A percentile compares a stretch with the other conserved stretches of the same genome.
These are phyloP conservation scores for Megalopta genalis DNA, from an alignment of 1,140 invertebrate genomes.

Conservation along the genomic window DNA sequence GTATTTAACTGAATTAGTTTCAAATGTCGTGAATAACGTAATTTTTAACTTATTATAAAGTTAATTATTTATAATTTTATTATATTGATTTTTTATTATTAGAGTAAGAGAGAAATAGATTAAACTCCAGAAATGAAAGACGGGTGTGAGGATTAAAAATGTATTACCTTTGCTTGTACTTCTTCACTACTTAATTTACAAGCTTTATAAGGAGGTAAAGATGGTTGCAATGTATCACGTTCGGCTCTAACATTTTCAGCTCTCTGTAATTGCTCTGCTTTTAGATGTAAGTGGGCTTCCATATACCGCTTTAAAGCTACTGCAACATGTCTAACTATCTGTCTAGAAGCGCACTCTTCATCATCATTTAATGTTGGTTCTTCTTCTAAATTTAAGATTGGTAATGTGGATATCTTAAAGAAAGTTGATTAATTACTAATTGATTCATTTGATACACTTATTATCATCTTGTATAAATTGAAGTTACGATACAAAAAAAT, in stretches of 20 bases:
- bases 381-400: slow-evolving; percentile 87
- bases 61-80: too few species aligned
- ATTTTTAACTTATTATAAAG: too few species aligned
- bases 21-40: too few species aligned
- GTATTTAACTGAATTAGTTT: too few species aligned
- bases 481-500: slow-evolving; percentile 10
- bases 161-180: slow-evolving; percentile 86
- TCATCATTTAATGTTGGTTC: slow-evolving; percentile 90
- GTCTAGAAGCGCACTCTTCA: slow-evolving; percentile 94
- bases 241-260: slow-evolving; percentile 79
- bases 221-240: slow-evolving; percentile 74
- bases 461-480: neutral
- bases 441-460: neutral
- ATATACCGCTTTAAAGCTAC: slow-evolving; percentile 94
- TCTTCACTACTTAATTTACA: slow-evolving; percentile 87
- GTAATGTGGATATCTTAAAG: slow-evolving; percentile 89
- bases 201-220: slow-evolving; percentile 85
- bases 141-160: neutral
- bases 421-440: neutral
- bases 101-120: too few species aligned
- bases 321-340: slow-evolving; percentile 95
- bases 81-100: too few species aligned
- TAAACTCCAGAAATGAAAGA: too few species aligned
- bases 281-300: slow-evolving; percentile 93
- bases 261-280: slow-evolving; percentile 89